phyloP scores from a whole-genome alignment of 2,113 vertebrate genomes.

The Rostratula benghalensis region DNA sequence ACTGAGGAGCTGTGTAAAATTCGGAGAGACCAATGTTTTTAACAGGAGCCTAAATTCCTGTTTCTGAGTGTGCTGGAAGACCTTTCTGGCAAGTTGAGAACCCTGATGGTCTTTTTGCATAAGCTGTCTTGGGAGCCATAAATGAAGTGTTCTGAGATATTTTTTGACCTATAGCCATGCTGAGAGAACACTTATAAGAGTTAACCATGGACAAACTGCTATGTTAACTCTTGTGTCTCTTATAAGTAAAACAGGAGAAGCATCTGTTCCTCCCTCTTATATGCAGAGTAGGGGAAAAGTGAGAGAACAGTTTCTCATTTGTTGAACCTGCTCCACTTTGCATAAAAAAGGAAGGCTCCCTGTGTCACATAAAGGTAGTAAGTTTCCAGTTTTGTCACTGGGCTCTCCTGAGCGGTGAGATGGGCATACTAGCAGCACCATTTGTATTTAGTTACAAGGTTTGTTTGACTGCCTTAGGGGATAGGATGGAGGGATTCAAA shows the following conservation, averaged over 20 bases:
- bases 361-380: neutral
- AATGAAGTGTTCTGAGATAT: neutral
- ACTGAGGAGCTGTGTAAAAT: neutral
- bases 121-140: neutral
- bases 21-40: neutral
- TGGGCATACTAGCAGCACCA: neutral
- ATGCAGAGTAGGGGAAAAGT: neutral
- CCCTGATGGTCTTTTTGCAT: neutral
- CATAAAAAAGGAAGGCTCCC: neutral
- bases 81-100: neutral
- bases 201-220: neutral
- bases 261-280: neutral
- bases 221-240: neutral
- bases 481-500: neutral
- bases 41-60: neutral
- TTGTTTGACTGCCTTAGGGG: neutral
- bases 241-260: neutral
- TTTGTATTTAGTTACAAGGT: neutral
- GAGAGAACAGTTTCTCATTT: neutral
- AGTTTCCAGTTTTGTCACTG: fast-evolving
- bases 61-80: neutral
- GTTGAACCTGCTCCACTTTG: neutral
- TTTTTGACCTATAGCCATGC: neutral
- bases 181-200: neutral
- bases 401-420: neutral